Evolutionary conservation across 2,888 invertebrate species (phyloP), one percentile per base, ranked within the genome.

Genomic region (Phalera bucephala): DNA sequence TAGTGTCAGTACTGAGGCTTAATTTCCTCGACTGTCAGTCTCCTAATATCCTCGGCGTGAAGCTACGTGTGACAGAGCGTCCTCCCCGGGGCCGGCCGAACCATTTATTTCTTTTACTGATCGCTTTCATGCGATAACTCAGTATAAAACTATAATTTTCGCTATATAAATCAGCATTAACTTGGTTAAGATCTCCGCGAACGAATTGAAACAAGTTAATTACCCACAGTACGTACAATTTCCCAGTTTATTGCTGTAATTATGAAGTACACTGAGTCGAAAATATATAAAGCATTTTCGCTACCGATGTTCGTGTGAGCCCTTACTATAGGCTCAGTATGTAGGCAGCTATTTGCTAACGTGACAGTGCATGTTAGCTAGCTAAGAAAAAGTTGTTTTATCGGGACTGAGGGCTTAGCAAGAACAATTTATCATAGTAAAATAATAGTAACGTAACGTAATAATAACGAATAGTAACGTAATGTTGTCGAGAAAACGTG

Each of bases 181-280:
- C 30, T 31, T 31, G 22, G 29, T 23, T 37, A 25, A 19, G 40
- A 45, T 49, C 26, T 41, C 41, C 36, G 25, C 37, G 33, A 34
- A 33, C 35, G 13, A 45, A 45, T 33, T 30, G 32, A 31, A 45
- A 35, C 28, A 10, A 26, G 22, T 31, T 31, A 25, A 40, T 37
- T 36, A 36, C 28, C 29, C n/a, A 17, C 36, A 31, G 26, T 32
- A 35, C n/a, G 19, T 31, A 28, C 31, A 35, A 36, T 21, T 36
- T 35, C 30, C 33, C 10, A 17, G 4, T 5, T 7, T 30, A n/a
- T 35, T n/a, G n/a, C n/a, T n/a, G n/a, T n/a, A n/a, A n/a, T n/a
- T n/a, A n/a, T n/a, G n/a, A n/a, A 40, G 35, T 25, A 28, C 29
- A 13, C 30, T 40, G 29, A 40, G 20, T 23, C n/a, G 28, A 36